Conservation (phyloP, 2,888 invertebrate genomes). For the Corbicula japonica region DNA sequence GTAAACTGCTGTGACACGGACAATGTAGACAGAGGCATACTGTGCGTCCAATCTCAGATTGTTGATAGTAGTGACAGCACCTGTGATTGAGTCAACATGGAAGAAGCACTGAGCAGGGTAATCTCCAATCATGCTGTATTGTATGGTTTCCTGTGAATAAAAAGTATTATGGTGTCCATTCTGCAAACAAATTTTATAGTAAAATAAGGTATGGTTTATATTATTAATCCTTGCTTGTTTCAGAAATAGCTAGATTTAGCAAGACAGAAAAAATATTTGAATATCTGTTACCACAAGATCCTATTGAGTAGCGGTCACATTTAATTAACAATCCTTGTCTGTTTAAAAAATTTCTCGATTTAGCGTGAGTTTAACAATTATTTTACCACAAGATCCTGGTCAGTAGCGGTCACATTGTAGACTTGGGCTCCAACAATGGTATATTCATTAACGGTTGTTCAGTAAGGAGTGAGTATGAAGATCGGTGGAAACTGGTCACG, state of each 20-base stretch:
- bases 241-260: too few relatives aligned
- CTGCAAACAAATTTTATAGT: too few relatives aligned
- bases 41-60: conserved; percentile 67
- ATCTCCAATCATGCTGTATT: conserved; percentile 79
- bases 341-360: too few relatives aligned
- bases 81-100: conserved; percentile 62
- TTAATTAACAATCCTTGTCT: too few relatives aligned
- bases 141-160: conserved; percentile 72
- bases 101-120: conserved; percentile 82
- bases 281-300: too few relatives aligned
- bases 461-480: conserved; percentile 67
- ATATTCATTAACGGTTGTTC: conserved; percentile 63
- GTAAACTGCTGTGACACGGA: conserved; percentile 79
- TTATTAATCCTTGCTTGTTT: too few relatives aligned
- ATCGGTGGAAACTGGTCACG: conserved; percentile 74
- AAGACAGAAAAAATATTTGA: too few relatives aligned
- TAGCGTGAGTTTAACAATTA: too few relatives aligned
- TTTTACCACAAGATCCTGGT: conserved; percentile 75
- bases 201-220: too few relatives aligned
- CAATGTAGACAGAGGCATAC: conserved; percentile 66
- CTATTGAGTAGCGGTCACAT: too few relatives aligned
- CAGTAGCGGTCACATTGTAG: conserved; percentile 68
- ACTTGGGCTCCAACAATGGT: conserved; percentile 55
- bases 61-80: conserved; percentile 63
- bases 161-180: too few relatives aligned